Evolutionary conservation across 2,888 invertebrate species (phyloP), one percentile per base, ranked within the genome.

Genomic region (Leptopilina syphax): DNA sequence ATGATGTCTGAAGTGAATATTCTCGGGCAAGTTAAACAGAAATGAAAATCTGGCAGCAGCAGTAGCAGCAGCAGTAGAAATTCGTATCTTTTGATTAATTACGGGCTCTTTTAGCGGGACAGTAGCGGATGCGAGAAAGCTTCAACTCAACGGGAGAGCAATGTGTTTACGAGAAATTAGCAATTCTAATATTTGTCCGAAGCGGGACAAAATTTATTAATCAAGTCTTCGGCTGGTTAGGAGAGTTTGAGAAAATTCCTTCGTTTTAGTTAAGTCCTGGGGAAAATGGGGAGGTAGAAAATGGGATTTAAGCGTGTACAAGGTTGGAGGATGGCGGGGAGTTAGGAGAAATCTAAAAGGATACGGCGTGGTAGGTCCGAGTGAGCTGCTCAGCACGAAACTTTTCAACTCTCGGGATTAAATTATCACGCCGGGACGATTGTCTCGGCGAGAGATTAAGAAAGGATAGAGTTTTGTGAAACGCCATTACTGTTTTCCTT

Each of bases 331-430:
- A 41, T 34, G 54, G 73, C 27, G 44, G 47, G 68, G 54, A 70
- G 70, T 70, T 70, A 54, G 54, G 70, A 57, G 73, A 57, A 73
- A 73, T 73, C 73, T 73, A 73, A 57, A 73, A 73, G 73, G 73
- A 57, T 73, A 73, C 73, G 73, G 57, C 73, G 73, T 24, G 73
- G 57, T 27, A 34, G 73, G 73, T 73, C 73, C 73, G 73, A 73
- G 57, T 73, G 54, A 85, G 84, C 85, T 85, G 86, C 88, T 88
- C 89, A 86, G 89, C 87, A 87, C 87, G 88, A 90, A 91, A 91
- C 91, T 91, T 91, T 91, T 90, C 90, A 90, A 90, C 89, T 89
- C 87, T 86, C 83, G 83, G 90, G 91, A 91, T 91, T 91, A 91
- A 91, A 91, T 91, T 91, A 91, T 91, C 90, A 89, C 89, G 88